Evolutionary conservation across 2,797 vertebrate species (phyloP).

Genomic region (Rhynchotus rufescens): DNA sequence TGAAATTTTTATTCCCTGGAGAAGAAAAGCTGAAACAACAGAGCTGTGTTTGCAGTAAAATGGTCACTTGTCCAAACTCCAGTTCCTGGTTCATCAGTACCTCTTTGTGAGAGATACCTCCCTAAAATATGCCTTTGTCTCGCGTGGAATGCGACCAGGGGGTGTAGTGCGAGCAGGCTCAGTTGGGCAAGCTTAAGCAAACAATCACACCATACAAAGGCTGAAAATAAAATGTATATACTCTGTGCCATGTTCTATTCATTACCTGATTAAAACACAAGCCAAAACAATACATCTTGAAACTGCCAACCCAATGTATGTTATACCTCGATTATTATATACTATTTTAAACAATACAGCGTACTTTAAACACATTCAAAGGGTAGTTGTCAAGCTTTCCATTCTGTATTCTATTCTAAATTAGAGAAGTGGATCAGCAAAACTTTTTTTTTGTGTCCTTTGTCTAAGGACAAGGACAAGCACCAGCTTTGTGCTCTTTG

Average conservation of each 20-base stretch:
- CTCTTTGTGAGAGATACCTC: constrained; percentile 81
- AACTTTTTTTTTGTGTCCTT: neutral
- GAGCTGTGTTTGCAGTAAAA: constrained; percentile 80
- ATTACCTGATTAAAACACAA: constrained; percentile 65
- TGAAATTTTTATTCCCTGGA: constrained; percentile 76
- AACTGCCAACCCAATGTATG: neutral
- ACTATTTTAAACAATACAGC: neutral
- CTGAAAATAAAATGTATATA: constrained; percentile 68
- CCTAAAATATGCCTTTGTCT: constrained; percentile 82
- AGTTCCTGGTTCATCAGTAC: constrained; percentile 81
- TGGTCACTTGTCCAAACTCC: constrained; percentile 78
- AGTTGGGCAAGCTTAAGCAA: constrained; percentile 64
- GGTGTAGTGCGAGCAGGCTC: constrained; percentile 76
- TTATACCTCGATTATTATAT: neutral
- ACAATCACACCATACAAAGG: constrained; percentile 75
- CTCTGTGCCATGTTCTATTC: constrained; percentile 61
- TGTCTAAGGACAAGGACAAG: neutral
- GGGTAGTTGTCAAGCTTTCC: neutral
- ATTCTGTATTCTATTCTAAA: neutral
- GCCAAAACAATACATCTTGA: neutral
- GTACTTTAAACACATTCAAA: neutral
- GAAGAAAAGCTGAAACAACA: constrained; percentile 78
- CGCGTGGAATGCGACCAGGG: constrained; percentile 77
- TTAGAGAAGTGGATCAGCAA: neutral
- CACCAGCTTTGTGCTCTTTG: neutral